phyloP scores from a whole-genome alignment of 1,140 invertebrate genomes.

The Drosophila seguyi region DNA sequence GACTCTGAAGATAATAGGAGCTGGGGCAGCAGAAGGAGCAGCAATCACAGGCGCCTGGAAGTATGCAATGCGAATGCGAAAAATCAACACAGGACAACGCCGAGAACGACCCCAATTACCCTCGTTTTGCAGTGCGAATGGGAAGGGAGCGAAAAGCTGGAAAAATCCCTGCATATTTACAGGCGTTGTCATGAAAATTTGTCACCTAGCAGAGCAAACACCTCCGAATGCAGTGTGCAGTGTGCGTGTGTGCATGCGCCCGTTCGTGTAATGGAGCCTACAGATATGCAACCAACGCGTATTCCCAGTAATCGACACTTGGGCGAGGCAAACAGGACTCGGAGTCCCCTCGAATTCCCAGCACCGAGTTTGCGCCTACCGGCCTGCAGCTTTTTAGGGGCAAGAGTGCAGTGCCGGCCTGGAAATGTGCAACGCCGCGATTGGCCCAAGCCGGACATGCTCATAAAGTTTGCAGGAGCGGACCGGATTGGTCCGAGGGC shows the following conservation, averaged over 20 bases:
- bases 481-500: slow-evolving; percentile 58
- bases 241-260: slow-evolving; percentile 16
- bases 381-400: slow-evolving; percentile 63
- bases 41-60: slow-evolving; percentile 68
- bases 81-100: slow-evolving; percentile 73
- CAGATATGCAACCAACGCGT: slow-evolving; percentile 71
- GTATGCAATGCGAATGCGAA: slow-evolving; percentile 80
- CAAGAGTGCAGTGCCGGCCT: slow-evolving; percentile 48
- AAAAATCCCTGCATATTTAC: slow-evolving; percentile 77
- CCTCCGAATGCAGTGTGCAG: slow-evolving; percentile 25
- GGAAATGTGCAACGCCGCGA: slow-evolving; percentile 72
- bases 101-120: slow-evolving; percentile 81
- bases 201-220: slow-evolving; percentile 81
- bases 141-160: slow-evolving; percentile 44
- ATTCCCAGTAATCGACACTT: slow-evolving; percentile 79
- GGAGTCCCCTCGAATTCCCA: slow-evolving; percentile 12
- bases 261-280: slow-evolving; percentile 69
- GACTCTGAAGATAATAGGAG: slow-evolving; percentile 26
- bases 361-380: slow-evolving; percentile 64
- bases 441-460: slow-evolving; percentile 47
- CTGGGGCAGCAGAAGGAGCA: slow-evolving; percentile 24
- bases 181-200: slow-evolving; percentile 82
- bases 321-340: slow-evolving; percentile 70
- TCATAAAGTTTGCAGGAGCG: slow-evolving; percentile 58
- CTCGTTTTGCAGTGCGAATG: slow-evolving; percentile 65